Evolutionary conservation across 2,888 invertebrate species (phyloP).

Genomic region (Nysson spinosus): DNA sequence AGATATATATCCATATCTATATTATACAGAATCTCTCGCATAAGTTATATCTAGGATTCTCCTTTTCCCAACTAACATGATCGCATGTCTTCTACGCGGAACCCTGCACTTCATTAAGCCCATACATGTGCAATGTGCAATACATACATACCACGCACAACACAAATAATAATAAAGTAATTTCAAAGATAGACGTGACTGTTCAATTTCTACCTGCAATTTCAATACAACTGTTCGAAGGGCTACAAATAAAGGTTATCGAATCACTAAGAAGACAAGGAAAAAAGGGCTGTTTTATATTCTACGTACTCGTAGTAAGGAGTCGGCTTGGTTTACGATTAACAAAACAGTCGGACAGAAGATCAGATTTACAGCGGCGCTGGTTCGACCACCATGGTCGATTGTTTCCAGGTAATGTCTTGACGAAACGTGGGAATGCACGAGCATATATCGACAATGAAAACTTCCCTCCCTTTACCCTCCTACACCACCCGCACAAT

Average conservation of each 20-base stretch:
- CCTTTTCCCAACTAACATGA: no score
- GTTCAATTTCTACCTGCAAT: no score
- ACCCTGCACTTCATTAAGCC: no score
- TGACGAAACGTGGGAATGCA: constrained; percentile 69
- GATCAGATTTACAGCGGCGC: constrained; percentile 51
- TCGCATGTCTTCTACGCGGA: no score
- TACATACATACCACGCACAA: no score
- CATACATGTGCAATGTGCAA: no score
- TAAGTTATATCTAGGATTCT: no score
- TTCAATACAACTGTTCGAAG: constrained; percentile 3
- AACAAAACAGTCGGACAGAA: constrained; percentile 45
- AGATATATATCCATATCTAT: no score
- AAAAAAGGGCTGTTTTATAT: constrained; percentile 34
- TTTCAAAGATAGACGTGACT: no score
- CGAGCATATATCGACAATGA: constrained; percentile 55
- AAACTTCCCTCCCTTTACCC: constrained; percentile 34
- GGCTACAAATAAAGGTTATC: not conserved
- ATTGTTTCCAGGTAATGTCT: constrained; percentile 59
- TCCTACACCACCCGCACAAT: constrained; percentile 50
- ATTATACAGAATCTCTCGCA: no score
- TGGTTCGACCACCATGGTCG: constrained; percentile 43
- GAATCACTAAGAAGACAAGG: not conserved
- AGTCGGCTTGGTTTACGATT: constrained; percentile 42
- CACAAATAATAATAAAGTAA: no score
- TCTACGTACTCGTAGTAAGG: constrained; percentile 19